Evolutionary conservation across 2,797 vertebrate species (phyloP).

Genomic region (Galago senegalensis): DNA sequence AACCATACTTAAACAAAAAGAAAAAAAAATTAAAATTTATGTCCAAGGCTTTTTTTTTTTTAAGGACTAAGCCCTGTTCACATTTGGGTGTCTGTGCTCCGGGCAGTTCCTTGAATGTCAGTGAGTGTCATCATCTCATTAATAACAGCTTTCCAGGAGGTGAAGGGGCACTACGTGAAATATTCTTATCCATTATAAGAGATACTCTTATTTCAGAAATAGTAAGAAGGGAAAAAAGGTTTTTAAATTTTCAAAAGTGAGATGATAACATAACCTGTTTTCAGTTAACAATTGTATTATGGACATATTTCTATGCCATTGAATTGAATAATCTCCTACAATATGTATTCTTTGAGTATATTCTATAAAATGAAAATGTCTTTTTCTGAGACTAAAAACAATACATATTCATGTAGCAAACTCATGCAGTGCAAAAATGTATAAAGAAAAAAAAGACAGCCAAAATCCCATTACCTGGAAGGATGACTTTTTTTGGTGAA

Average conservation of each 20-base stretch:
- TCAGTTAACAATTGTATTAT: conserved; percentile 48
- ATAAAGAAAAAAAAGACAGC: conserved; percentile 50
- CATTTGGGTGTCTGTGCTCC: conserved; percentile 21
- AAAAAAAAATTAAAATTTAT: conserved; percentile 27
- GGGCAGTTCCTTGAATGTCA: conserved; percentile 49
- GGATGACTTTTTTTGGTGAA: conserved; percentile 38
- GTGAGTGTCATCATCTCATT: conserved; percentile 50
- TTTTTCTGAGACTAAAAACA: conserved; percentile 64
- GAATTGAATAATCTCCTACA: conserved; percentile 33
- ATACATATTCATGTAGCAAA: conserved; percentile 66
- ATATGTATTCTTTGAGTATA: conserved; percentile 62
- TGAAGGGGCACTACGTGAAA: conserved; percentile 30
- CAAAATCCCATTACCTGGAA: conserved; percentile 48
- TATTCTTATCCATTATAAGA: conserved; percentile 56
- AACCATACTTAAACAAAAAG: conserved; percentile 6
- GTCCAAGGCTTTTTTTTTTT: not conserved
- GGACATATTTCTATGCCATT: conserved; percentile 52
- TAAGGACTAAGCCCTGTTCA: not conserved
- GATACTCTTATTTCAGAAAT: conserved; percentile 65
- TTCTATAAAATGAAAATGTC: conserved; percentile 67
- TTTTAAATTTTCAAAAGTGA: not conserved
- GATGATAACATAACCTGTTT: conserved; percentile 55
- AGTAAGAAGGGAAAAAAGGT: not conserved
- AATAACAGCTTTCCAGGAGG: conserved; percentile 56
- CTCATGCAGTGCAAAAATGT: conserved; percentile 56